phyloP scores from a whole-genome alignment of 2,888 invertebrate genomes.

The Polyommatus icarus region DNA sequence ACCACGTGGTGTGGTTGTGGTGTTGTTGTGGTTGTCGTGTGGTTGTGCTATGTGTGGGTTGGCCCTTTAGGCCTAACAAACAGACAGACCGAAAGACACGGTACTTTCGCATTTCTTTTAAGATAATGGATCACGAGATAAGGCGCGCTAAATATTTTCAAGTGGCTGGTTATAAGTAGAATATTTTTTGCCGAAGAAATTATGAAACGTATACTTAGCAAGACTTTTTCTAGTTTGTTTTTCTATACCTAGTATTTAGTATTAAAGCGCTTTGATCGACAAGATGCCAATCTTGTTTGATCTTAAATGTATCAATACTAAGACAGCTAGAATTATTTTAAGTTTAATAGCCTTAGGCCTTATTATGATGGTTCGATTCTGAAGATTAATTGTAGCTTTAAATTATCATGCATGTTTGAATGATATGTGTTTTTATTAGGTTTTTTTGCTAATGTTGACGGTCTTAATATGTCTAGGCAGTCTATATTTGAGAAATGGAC shows the following conservation, averaged over 20 bases:
- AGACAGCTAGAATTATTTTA: constrained; percentile 31
- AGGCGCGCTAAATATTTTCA: neutral
- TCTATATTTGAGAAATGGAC: neutral
- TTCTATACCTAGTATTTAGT: constrained; percentile 44
- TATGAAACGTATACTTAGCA: constrained; percentile 6
- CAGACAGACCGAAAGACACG: neutral
- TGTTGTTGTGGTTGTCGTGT: too few relatives aligned
- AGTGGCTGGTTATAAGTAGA: neutral
- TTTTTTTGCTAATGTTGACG: neutral
- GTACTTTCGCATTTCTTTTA: neutral
- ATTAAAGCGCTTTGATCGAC: constrained; percentile 41
- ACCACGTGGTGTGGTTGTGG: too few relatives aligned
- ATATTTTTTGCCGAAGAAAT: constrained; percentile 10
- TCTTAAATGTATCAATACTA: constrained; percentile 33
- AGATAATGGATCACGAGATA: neutral
- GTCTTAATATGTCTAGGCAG: neutral
- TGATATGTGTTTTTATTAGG: neutral
- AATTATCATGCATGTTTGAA: constrained; percentile 20
- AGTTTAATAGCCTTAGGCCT: constrained; percentile 23
- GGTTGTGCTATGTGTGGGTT: too few relatives aligned
- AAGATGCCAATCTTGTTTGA: constrained; percentile 38
- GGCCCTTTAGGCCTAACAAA: neutral
- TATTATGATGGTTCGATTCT: constrained; percentile 1
- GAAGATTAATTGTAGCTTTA: constrained; percentile 21
- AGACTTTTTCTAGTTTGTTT: constrained; percentile 22